A percentile compares a stretch with the other conserved stretches of the same genome.
Evolutionary conservation across 2,797 vertebrate genomes (phyloP).

Genomic region (Aplochiton taeniatus): DNA sequence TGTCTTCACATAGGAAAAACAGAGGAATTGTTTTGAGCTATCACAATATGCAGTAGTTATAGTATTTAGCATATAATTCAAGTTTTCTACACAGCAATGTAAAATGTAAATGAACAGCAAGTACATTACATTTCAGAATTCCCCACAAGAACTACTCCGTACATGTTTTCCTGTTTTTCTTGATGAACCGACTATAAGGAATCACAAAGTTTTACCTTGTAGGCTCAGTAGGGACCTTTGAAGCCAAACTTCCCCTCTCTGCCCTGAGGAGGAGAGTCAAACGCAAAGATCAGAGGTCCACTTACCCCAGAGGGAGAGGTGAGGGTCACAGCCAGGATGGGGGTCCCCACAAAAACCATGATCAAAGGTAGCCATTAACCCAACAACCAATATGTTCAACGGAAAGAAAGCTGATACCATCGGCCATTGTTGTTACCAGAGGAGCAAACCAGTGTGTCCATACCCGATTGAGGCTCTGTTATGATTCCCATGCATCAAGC

Average conservation of each 20-base stretch:
- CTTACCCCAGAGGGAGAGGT: conserved; percentile 75
- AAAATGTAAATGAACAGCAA: background rate
- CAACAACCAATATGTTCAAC: conserved; percentile 45
- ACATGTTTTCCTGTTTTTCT: conserved; percentile 28
- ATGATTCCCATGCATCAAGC: conserved; percentile 68
- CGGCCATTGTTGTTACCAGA: conserved; percentile 43
- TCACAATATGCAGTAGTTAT: conserved; percentile 3
- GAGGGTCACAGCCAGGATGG: conserved; percentile 70
- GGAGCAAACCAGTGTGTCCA: conserved; percentile 49
- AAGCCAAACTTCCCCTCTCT: conserved; percentile 71
- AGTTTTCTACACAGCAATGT: conserved; percentile 22
- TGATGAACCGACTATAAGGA: conserved; percentile 42
- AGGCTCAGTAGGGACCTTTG: conserved; percentile 74
- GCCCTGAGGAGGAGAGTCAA: conserved; percentile 76
- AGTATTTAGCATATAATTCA: conserved; percentile 34
- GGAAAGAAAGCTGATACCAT: conserved; percentile 54
- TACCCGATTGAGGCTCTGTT: conserved; percentile 49
- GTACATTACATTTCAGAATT: too few relatives aligned
- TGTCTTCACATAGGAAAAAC: too few relatives aligned
- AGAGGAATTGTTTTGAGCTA: background rate
- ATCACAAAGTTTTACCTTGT: conserved; percentile 69
- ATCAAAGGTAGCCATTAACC: conserved; percentile 45
- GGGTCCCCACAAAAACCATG: conserved; percentile 63
- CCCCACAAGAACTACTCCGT: background rate
- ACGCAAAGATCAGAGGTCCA: conserved; percentile 74